Evolutionary conservation across 2,888 invertebrate genomes (phyloP), one percentile per base, ranked within the genome.

Genomic region (Spodoptera picta): DNA sequence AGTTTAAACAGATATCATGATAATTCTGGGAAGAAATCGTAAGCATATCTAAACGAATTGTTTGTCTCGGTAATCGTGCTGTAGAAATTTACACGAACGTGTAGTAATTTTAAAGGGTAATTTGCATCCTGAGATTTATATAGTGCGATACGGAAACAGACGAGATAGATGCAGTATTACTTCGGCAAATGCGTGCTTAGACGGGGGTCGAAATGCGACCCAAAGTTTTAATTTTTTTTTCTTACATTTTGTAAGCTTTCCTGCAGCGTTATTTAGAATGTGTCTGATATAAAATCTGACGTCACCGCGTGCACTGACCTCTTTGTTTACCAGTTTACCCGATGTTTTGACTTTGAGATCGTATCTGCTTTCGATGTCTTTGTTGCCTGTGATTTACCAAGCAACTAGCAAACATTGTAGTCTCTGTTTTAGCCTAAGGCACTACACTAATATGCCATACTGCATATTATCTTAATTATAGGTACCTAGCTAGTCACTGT

Each of bases 261-360:
- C 12, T 36, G 56, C 48, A 68, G 62, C 57, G 64, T 60, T 69
- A 60, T 48, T 62, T 68, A 57, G 54, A 80, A 71, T 81, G 64
- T 65, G 46, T 72, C 62, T 73, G 67, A 71, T 77, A 69, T 69
- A 63, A 70, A 75, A 75, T 71, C 48, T 66, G 69, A 54, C 69
- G 65, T 64, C 63, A 49, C 59, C 59, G 69, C 75, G 83, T 75
- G 59, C 82, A 70, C 65, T 83, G 80, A 84, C 82, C 83, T 75
- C 55, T 79, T 73, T 81, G 80, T 80, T 80, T 80, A 73, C 69
- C 58, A 59, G 54, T 80, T 80, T 80, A 73, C 69, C 57, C 60
- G 54, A 64, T 53, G 59, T 73, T 83, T 77, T 79, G 73, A 76
- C 73, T 79, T 78, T 72, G 63, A 59, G 58, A 71, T 63, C 36